A percentile compares a stretch with the other conserved stretches of the same genome.
These are phyloP conservation scores for Plemyria rubiginata DNA, from an alignment of 2,888 invertebrate genomes.

Conservation along the genomic window DNA sequence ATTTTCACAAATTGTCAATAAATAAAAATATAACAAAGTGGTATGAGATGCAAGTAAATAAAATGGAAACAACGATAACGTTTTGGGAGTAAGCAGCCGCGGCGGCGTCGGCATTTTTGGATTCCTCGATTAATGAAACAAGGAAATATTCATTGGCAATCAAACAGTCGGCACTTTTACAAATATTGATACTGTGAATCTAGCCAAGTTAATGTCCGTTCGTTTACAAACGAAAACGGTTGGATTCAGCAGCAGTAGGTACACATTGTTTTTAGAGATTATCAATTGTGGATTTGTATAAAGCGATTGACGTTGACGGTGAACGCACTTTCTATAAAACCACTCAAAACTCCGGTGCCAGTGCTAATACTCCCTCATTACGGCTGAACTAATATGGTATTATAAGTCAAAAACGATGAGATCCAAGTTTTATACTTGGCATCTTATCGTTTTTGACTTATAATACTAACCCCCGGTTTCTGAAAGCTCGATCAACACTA, in stretches of 20 bases:
- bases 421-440: too few relatives aligned
- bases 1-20: conserved; percentile 56
- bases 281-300: too few relatives aligned
- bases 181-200: conserved; percentile 65
- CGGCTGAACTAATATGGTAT: too few relatives aligned
- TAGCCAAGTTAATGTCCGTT: conserved; percentile 49
- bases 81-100: conserved; percentile 48
- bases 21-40: conserved; percentile 48
- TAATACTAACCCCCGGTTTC: too few relatives aligned
- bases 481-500: too few relatives aligned
- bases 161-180: conserved; percentile 59
- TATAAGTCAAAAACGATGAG: too few relatives aligned
- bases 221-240: conserved; percentile 9
- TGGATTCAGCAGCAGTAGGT: not conserved
- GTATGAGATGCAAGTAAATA: conserved; percentile 40
- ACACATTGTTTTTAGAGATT: too few relatives aligned
- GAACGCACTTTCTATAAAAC: too few relatives aligned
- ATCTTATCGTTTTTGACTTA: too few relatives aligned
- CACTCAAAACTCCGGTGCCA: too few relatives aligned
- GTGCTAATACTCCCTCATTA: too few relatives aligned
- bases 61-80: conserved; percentile 46
- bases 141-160: conserved; percentile 66
- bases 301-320: too few relatives aligned
- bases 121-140: conserved; percentile 59
- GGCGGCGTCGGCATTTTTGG: conserved; percentile 49